Conservation (phyloP, 2,797 vertebrate species). For the Acanthurus tractus region DNA sequence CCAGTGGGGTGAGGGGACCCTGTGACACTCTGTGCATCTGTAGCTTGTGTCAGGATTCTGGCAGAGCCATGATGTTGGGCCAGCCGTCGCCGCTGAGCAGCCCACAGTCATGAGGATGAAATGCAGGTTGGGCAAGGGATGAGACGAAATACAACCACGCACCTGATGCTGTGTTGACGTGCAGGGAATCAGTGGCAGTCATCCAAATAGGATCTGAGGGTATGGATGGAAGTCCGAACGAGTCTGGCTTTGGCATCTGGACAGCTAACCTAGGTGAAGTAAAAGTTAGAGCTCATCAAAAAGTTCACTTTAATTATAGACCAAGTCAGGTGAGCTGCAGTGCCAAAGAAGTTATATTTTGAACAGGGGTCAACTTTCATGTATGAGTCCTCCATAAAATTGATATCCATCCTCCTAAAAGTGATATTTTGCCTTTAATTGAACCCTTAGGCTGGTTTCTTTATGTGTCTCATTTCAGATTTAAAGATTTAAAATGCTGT, state of each 20-base stretch:
- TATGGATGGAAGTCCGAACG: slow-evolving; percentile 44
- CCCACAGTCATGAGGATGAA: slow-evolving; percentile 54
- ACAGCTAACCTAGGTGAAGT: slow-evolving; percentile 54
- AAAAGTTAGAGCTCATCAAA: slow-evolving; percentile 74
- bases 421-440: slow-evolving; percentile 13
- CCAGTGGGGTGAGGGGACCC: slow-evolving; percentile 76
- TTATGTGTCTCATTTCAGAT: neutral
- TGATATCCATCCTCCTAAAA: neutral
- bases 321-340: slow-evolving; percentile 17
- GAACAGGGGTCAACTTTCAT: slow-evolving; percentile 37
- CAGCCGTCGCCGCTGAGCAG: slow-evolving; percentile 58
- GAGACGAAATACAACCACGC: slow-evolving; percentile 68
- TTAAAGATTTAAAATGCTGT: neutral
- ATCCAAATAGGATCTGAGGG: slow-evolving; percentile 74
- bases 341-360: slow-evolving; percentile 43
- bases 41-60: slow-evolving; percentile 75
- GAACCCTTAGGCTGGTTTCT: neutral
- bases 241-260: slow-evolving; percentile 67
- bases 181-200: slow-evolving; percentile 66
- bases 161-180: slow-evolving; percentile 77
- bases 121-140: slow-evolving; percentile 77
- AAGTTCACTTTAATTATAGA: slow-evolving; percentile 70
- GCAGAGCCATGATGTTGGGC: slow-evolving; percentile 56
- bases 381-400: slow-evolving; percentile 4
- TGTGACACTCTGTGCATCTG: slow-evolving; percentile 78